Percentiles rank a stretch among this genome's conserved stretches.
Conservation (phyloP, 2,888 invertebrate genomes). For the Pollenia labialis region DNA sequence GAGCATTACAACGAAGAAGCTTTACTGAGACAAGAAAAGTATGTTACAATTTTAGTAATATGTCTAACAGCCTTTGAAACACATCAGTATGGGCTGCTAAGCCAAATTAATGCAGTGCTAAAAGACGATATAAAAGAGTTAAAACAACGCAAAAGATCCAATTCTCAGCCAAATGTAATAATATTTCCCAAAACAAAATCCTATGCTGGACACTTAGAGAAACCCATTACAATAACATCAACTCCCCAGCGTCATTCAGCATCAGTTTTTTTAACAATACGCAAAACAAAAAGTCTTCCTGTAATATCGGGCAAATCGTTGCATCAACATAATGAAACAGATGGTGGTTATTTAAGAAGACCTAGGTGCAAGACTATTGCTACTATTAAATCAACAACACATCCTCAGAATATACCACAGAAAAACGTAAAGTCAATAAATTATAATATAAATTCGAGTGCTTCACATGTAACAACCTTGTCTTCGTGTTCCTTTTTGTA, state of each 20-base stretch:
- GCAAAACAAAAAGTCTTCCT: conserved; percentile 76
- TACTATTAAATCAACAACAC: conserved; percentile 77
- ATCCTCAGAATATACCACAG: conserved; percentile 42
- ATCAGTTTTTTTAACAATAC: conserved; percentile 69
- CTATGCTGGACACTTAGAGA: background rate
- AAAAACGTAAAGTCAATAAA: background rate
- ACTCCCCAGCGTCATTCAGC: background rate
- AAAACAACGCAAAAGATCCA: conserved; percentile 84
- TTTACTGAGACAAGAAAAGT: conserved; percentile 86
- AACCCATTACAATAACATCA: conserved; percentile 1
- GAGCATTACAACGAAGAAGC: conserved; percentile 86
- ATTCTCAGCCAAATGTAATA: conserved; percentile 86
- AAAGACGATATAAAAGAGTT: conserved; percentile 4
- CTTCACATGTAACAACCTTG: conserved; percentile 35
- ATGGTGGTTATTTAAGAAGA: conserved; percentile 27
- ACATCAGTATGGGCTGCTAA: conserved; percentile 86
- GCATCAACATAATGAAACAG: conserved; percentile 67
- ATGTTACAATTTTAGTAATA: conserved; percentile 87
- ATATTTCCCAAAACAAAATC: conserved; percentile 73
- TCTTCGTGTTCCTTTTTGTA: conserved; percentile 48
- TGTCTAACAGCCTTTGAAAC: conserved; percentile 88
- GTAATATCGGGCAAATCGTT: conserved; percentile 50
- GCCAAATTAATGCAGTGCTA: conserved; percentile 87
- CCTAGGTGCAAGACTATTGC: conserved; percentile 83
- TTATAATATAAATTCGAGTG: background rate